A percentile compares a stretch with the other conserved stretches of the same genome.
Conservation (phyloP, 2,113 vertebrate genomes). For the Spheniscus mendiculus region DNA sequence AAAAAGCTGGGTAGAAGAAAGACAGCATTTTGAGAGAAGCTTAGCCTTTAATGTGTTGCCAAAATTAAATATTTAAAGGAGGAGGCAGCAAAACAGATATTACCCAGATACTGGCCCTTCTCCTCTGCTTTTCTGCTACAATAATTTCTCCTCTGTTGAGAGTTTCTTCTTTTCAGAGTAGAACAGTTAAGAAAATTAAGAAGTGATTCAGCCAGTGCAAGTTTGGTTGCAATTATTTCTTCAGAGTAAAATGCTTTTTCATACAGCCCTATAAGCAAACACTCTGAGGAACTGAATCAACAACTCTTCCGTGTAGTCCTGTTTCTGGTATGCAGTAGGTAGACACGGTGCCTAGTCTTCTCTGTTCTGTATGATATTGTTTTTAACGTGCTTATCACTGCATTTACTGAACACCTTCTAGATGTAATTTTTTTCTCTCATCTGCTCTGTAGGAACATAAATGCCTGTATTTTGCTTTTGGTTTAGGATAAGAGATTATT, state of each 20-base stretch:
- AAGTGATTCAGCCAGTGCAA: not conserved
- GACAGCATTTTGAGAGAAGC: not conserved
- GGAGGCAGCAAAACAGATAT: not conserved
- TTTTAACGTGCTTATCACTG: not conserved
- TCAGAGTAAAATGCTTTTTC: not conserved
- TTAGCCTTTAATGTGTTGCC: not conserved
- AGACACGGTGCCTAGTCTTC: not conserved
- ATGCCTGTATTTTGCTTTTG: not conserved
- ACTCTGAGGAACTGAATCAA: not conserved
- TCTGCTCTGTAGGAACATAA: not conserved
- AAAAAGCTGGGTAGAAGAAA: not conserved
- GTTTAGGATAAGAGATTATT: not conserved
- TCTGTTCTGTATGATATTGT: not conserved
- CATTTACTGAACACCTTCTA: not conserved
- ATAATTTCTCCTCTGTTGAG: not conserved
- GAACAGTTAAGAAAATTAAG: not conserved
- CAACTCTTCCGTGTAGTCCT: not conserved
- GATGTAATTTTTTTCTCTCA: not conserved
- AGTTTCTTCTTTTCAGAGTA: not conserved
- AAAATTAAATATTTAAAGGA: not conserved
- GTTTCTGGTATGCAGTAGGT: not conserved
- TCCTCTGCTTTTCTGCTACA: not conserved
- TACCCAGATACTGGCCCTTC: not conserved
- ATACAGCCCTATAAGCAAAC: not conserved
- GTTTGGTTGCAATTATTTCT: not conserved